Conservation (phyloP, 2,888 invertebrate genomes). For the Calephelis perditalis region DNA sequence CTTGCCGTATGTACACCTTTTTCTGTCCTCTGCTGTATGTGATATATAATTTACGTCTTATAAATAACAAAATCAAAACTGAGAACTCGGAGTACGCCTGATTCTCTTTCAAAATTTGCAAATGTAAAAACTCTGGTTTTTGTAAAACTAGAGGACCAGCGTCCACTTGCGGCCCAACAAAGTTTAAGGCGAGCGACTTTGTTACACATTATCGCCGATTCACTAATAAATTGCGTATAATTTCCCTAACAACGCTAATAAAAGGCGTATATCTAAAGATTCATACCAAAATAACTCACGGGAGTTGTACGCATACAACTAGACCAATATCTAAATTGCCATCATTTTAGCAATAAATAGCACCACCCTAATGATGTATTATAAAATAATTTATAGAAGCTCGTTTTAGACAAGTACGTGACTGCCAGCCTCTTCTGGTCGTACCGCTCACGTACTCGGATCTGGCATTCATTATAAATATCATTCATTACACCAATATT, state of each 20-base stretch:
- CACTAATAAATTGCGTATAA: slow-evolving; percentile 5
- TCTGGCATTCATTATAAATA: slow-evolving; percentile 16
- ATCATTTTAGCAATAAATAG: slow-evolving; percentile 20
- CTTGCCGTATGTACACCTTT: too few relatives aligned
- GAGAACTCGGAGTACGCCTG: too few relatives aligned
- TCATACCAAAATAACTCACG: slow-evolving; percentile 15
- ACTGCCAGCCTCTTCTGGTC: slow-evolving; percentile 4
- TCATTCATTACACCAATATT: slow-evolving; percentile 3
- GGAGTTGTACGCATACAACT: slow-evolving; percentile 18
- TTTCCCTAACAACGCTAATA: slow-evolving; percentile 2
- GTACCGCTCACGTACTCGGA: slow-evolving; percentile 15
- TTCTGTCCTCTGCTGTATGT: too few relatives aligned
- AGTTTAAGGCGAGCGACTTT: not conserved
- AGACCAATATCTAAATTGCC: slow-evolving; percentile 18
- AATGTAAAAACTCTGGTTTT: too few relatives aligned
- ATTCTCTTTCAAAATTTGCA: too few relatives aligned
- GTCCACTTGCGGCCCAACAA: too few relatives aligned
- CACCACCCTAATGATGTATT: slow-evolving; percentile 17
- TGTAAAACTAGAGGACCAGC: too few relatives aligned
- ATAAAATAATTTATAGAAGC: slow-evolving; percentile 14
- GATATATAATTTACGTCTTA: too few relatives aligned
- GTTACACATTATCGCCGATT: not conserved
- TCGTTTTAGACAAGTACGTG: slow-evolving; percentile 15
- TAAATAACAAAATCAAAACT: too few relatives aligned
- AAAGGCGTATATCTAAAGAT: slow-evolving; percentile 15